phyloP scores from a whole-genome alignment of 64 coral and sea anemone genomes.

The Montipora efflorescens region DNA sequence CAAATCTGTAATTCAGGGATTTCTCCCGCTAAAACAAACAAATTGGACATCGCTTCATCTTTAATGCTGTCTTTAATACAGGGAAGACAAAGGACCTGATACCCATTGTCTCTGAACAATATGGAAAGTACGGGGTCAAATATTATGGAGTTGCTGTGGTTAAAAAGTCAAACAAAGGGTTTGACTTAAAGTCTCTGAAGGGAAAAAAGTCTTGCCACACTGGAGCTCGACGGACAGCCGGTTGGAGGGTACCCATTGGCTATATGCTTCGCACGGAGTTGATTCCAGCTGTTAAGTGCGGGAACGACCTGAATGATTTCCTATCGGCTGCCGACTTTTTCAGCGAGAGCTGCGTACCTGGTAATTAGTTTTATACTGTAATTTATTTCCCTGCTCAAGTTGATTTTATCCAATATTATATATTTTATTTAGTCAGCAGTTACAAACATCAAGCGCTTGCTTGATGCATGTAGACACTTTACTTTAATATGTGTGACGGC shows the following conservation, averaged over 20 bases:
- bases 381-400: no score
- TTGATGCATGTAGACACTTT: no score
- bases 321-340: conserved; percentile 66
- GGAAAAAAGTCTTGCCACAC: conserved; percentile 79
- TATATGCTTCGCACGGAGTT: conserved; percentile 18
- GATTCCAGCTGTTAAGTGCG: conserved; percentile 1
- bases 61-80: neutral
- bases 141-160: conserved; percentile 79
- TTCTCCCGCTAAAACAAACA: no score
- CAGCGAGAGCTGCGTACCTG: conserved; percentile 71
- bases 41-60: no score
- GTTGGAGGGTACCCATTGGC: conserved; percentile 71
- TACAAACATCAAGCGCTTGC: no score
- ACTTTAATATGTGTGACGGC: no score
- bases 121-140: conserved; percentile 13
- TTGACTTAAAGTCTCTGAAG: conserved; percentile 42
- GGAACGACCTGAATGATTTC: neutral
- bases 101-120: conserved; percentile 64
- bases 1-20: no score
- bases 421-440: no score
- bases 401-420: no score
- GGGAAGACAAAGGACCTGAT: conserved; percentile 45
- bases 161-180: conserved; percentile 7
- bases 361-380: neutral
- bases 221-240: conserved; percentile 49